Base-by-base conservation (phyloP, 1,140 invertebrate genomes). In the Patella vulgata region DNA sequence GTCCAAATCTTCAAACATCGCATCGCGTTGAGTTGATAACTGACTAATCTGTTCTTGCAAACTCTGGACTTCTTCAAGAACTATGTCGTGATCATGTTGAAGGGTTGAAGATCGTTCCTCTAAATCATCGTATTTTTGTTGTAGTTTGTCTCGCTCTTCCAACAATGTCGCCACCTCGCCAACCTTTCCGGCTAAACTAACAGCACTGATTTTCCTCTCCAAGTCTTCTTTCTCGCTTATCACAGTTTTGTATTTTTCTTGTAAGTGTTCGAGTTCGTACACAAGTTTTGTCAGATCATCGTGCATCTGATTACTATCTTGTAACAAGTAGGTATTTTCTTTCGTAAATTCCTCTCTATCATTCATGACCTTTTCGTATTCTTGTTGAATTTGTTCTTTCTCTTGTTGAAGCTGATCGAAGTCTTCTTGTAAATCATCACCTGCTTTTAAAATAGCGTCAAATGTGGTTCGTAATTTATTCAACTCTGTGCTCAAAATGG, bases 401-500 rank as follows among this genome's bases (percentile, higher is more conserved):
- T 78, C 71, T 17, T 53, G 17, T 25, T 74, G 54, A 23, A 75
- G 59, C 60, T 77, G 71, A 60, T 78, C 75, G 60, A 72, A 81
- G 70, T 79, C 78, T 17, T 74, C 71, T 53, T 79, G 77, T 9
- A 81, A 66, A 64, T 78, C 75, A 48, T 78, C 75, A 8, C 77
- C 77, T 39, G 75, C 77, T 44, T 78, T 71, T n/a, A 79, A 68
- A 30, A 81, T 65, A 31, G 76, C 78, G 40, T 74, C 72, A 59
- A 78, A 80, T 19, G 73, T 77, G 17, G 57, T 52, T 50, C 74
- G 59, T 12, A 81, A 58, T 40, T 73, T 73, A 14, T 71, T 69
- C 27, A 79, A 43, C 55, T 76, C 67, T 23, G 72, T 70, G n/a
- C 53, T 57, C n/a, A 75, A 54, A 30, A 59, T 19, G 3, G 51